Conservation (phyloP, 2,888 invertebrate species). For the Mystacides longicornis region DNA sequence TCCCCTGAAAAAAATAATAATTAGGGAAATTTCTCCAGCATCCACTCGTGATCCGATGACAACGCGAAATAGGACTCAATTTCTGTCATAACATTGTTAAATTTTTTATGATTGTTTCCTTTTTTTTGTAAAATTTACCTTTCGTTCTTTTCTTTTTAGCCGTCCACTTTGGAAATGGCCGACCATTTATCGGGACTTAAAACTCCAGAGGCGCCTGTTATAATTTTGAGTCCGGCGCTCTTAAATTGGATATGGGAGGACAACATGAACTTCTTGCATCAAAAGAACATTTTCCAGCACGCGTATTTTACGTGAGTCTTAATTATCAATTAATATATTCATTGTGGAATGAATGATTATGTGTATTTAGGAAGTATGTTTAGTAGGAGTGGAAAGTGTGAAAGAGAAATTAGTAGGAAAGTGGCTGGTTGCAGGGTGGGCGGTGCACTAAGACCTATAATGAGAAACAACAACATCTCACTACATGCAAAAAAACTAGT, state of each 20-base stretch:
- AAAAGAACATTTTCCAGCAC: slow-evolving; percentile 93
- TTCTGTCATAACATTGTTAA: no score
- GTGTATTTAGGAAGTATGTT: no score
- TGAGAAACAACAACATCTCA: no score
- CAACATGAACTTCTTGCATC: slow-evolving; percentile 90
- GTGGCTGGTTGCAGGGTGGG: no score
- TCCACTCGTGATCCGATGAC: no score
- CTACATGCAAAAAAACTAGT: no score
- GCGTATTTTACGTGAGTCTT: slow-evolving; percentile 80
- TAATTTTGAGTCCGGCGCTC: slow-evolving; percentile 68
- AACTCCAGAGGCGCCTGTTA: slow-evolving; percentile 32
- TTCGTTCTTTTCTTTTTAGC: slow-evolving; percentile 18
- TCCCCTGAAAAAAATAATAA: not conserved
- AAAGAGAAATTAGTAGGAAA: no score
- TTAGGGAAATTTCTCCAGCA: not conserved
- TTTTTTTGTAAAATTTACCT: not conserved
- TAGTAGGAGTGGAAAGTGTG: no score
- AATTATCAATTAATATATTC: not conserved
- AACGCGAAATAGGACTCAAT: no score
- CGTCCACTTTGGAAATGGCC: slow-evolving; percentile 31
- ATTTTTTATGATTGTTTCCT: no score
- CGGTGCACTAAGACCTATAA: no score
- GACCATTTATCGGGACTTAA: slow-evolving; percentile 24
- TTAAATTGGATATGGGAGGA: slow-evolving; percentile 97
- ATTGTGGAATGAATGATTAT: no score